Conservation (phyloP, 2,113 vertebrate species). For the Rhea pennata region DNA sequence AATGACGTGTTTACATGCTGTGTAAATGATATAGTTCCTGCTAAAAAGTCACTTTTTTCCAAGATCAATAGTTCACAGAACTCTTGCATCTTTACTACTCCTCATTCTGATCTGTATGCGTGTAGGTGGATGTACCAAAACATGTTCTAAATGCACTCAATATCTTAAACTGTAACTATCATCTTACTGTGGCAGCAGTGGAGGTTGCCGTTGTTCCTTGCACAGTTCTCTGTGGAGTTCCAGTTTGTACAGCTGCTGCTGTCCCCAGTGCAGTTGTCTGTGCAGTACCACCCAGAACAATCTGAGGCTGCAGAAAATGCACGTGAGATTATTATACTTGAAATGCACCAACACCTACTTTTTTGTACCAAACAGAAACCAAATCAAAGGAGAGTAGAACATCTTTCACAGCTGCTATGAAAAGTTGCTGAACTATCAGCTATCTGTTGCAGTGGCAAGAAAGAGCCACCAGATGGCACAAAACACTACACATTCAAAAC, state of each 20-base stretch:
- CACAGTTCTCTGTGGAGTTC: conserved; percentile 85
- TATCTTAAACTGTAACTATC: not conserved
- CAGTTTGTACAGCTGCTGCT: conserved; percentile 86
- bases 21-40: not conserved
- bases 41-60: not conserved
- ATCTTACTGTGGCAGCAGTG: conserved; percentile 86
- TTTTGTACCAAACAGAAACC: not conserved
- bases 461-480: conserved; percentile 71
- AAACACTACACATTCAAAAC: not conserved
- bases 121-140: not conserved
- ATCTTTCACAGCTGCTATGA: not conserved
- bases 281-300: conserved; percentile 87
- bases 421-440: not conserved
- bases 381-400: not conserved
- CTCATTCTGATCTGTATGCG: not conserved
- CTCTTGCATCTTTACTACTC: not conserved
- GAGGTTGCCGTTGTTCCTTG: conserved; percentile 83
- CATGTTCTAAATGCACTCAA: not conserved
- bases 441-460: not conserved
- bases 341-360: rapidly evolving
- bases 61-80: not conserved
- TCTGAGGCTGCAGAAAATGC: conserved; percentile 81
- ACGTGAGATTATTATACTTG: not conserved
- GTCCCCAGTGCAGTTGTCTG: conserved; percentile 83
- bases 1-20: not conserved